Conservation (phyloP, 2,888 invertebrate genomes). For the Philonicus albiceps region DNA sequence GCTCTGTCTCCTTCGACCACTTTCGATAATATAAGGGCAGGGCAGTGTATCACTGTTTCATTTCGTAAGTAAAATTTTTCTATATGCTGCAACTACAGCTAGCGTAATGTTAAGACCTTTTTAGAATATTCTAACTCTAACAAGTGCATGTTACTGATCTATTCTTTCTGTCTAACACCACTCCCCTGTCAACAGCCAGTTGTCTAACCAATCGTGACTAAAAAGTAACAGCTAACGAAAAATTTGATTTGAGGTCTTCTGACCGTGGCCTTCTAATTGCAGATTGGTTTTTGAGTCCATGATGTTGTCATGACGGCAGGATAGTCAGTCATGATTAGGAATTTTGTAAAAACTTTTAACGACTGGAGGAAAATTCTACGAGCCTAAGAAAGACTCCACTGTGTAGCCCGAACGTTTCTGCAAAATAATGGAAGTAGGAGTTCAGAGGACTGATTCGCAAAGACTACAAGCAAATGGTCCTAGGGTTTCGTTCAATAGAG, state of each 20-base stretch:
- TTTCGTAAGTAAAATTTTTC: background rate
- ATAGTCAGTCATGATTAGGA: constrained; percentile 20
- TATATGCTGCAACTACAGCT: background rate
- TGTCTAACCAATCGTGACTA: constrained; percentile 20
- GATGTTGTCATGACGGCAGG: constrained; percentile 6
- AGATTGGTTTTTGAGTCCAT: constrained; percentile 1
- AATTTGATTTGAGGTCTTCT: constrained; percentile 14
- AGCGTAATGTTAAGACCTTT: background rate
- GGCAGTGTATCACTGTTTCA: background rate
- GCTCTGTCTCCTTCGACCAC: background rate
- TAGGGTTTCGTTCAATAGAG: constrained; percentile 87
- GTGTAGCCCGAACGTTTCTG: background rate
- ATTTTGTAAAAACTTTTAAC: background rate
- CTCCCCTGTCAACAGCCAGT: background rate
- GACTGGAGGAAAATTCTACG: constrained; percentile 38
- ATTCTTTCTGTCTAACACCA: constrained; percentile 4
- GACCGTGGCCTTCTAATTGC: constrained; percentile 18
- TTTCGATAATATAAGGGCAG: background rate
- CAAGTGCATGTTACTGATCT: constrained; percentile 13
- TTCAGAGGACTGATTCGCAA: constrained; percentile 52
- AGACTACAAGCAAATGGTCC: constrained; percentile 65
- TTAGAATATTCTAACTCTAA: constrained; percentile 5
- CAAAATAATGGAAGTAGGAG: constrained; percentile 49
- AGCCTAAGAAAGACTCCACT: constrained; percentile 5
- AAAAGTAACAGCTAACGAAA: constrained; percentile 2